Percentiles rank a stretch among this genome's conserved stretches.
These are phyloP conservation scores for Cliona cf. orientalis DNA, from an alignment of 37 sponge, comb jelly and placozoan genomes.

Conservation along the genomic window DNA sequence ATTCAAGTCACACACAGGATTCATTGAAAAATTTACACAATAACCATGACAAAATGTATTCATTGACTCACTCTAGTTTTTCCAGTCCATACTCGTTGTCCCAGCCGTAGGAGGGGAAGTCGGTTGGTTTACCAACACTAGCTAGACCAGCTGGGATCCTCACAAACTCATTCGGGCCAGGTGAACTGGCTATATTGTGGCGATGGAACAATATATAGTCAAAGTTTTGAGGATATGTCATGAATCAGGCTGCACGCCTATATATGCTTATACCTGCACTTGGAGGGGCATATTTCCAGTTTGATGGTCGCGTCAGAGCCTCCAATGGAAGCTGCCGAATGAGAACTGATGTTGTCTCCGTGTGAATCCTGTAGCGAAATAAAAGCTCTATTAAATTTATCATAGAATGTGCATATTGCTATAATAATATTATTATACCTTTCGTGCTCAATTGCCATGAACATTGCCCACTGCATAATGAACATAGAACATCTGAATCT, in stretches of 20 bases:
- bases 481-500: too few species aligned
- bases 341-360: constrained; percentile 87
- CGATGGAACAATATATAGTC: too few species aligned
- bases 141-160: constrained; percentile 58
- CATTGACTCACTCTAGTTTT: constrained; percentile 58
- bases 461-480: constrained; percentile 82
- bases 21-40: not conserved
- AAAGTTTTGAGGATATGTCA: too few species aligned
- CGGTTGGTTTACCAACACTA: constrained; percentile 75
- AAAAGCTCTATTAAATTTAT: not conserved
- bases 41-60: too few species aligned
- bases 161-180: constrained; percentile 74
- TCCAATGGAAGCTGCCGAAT: constrained; percentile 82
- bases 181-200: constrained; percentile 34
- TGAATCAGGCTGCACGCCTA: too few species aligned
- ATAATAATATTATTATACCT: constrained; percentile 40
- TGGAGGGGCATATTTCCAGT: constrained; percentile 86
- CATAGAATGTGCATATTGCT: not conserved
- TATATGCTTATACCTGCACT: constrained; percentile 29
- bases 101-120: constrained; percentile 94
- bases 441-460: constrained; percentile 89
- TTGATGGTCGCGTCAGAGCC: constrained; percentile 53
- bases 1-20: not conserved
- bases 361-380: constrained; percentile 59
- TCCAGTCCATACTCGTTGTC: constrained; percentile 88